A percentile compares a stretch with the other conserved stretches of the same genome.
These are phyloP conservation scores for Globodera rostochiensis DNA, from an alignment of 1,140 invertebrate genomes.

Conservation along the genomic window DNA sequence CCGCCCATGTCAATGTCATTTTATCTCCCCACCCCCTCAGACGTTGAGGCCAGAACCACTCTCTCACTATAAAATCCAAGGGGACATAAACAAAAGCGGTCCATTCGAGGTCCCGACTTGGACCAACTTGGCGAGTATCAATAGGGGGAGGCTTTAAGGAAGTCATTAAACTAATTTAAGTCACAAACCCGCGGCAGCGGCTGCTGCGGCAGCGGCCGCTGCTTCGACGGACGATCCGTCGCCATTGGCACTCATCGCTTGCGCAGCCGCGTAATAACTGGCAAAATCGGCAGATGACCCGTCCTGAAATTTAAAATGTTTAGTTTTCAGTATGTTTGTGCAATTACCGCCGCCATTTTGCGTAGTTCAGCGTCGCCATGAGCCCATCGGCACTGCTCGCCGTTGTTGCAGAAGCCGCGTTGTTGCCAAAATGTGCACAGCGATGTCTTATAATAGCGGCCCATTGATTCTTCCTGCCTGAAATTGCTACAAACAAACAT, in stretches of 20 bases:
- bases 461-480: slow-evolving; percentile 14
- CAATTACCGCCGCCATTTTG: background rate
- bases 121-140: too few species aligned
- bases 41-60: too few species aligned
- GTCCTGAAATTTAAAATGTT: background rate
- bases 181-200: background rate
- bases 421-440: slow-evolving; percentile 29
- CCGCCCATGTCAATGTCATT: too few species aligned
- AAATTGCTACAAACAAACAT: background rate
- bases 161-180: background rate
- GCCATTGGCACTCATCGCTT: background rate
- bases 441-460: slow-evolving; percentile 18
- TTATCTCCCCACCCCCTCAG: too few species aligned
- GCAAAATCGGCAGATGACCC: background rate
- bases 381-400: slow-evolving; percentile 22
- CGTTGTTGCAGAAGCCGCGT: slow-evolving; percentile 25
- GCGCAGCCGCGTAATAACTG: slow-evolving; percentile 7
- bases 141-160: too few species aligned
- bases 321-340: background rate
- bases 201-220: background rate
- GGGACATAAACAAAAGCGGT: too few species aligned
- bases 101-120: too few species aligned
- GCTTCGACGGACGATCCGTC: background rate
- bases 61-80: too few species aligned
- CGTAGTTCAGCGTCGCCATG: slow-evolving; percentile 17